These are phyloP conservation scores for Ophion costatus DNA, from an alignment of 2,888 invertebrate genomes.

Conservation along the genomic window DNA sequence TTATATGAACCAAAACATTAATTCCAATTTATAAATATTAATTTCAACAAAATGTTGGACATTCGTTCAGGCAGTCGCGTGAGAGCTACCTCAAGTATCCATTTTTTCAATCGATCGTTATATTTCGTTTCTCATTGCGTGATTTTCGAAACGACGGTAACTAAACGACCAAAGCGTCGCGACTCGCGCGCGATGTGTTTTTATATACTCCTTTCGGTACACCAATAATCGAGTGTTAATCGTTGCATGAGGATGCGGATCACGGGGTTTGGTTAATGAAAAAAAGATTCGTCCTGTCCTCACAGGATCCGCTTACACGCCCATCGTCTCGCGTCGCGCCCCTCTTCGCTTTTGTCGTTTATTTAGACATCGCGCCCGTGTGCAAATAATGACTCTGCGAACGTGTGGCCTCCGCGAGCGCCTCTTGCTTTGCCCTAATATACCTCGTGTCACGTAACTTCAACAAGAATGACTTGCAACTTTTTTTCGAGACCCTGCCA, in stretches of 20 bases:
- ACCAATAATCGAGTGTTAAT: conserved; percentile 56
- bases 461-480: conserved; percentile 62
- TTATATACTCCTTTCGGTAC: background rate
- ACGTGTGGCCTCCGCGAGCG: conserved; percentile 59
- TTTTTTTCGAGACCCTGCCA: conserved; percentile 27
- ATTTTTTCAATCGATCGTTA: no score
- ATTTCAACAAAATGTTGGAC: no score
- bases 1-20: no score
- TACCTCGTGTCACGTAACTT: conserved; percentile 55
- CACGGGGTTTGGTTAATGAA: conserved; percentile 17
- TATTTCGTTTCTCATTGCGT: background rate
- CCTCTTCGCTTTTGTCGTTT: conserved; percentile 55
- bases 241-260: conserved; percentile 41
- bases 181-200: background rate
- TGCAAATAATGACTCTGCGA: conserved; percentile 75
- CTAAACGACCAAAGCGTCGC: background rate
- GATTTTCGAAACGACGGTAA: background rate
- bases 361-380: conserved; percentile 73
- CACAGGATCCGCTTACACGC: conserved; percentile 38
- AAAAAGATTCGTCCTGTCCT: conserved; percentile 26
- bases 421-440: conserved; percentile 54
- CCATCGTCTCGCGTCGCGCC: conserved; percentile 30
- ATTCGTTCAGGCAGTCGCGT: no score
- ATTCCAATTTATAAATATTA: no score
- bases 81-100: no score